Percentiles rank a stretch among this genome's conserved stretches.
Evolutionary conservation across 2,888 invertebrate species (phyloP).

Genomic region (Drosophila recens): DNA sequence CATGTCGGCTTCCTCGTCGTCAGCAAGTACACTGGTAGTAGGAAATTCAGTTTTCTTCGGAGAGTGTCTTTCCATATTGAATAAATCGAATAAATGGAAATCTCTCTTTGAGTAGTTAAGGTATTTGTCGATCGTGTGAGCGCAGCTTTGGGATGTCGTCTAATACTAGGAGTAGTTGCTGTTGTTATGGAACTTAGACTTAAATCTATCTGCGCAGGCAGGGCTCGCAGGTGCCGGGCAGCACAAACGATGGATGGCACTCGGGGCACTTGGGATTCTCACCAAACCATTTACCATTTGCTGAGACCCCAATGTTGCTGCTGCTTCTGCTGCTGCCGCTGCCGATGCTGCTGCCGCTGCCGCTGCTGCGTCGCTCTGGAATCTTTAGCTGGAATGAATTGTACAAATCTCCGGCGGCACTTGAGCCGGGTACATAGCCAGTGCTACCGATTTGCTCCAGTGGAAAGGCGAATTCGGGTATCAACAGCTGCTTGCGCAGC

Average conservation of each 20-base stretch:
- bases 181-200: slow-evolving; percentile 40
- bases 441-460: slow-evolving; percentile 87
- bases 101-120: too few relatives aligned
- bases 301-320: slow-evolving; percentile 48
- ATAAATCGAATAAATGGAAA: too few relatives aligned
- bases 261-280: slow-evolving; percentile 88
- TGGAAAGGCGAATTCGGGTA: slow-evolving; percentile 88
- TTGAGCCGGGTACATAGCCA: slow-evolving; percentile 85
- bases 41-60: too few relatives aligned
- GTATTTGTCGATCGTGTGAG: neutral
- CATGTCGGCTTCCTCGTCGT: neutral
- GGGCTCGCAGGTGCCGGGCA: slow-evolving; percentile 88
- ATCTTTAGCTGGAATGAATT: slow-evolving; percentile 88
- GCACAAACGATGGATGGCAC: slow-evolving; percentile 88
- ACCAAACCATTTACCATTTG: slow-evolving; percentile 85
- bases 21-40: too few relatives aligned
- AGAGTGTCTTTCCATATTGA: too few relatives aligned
- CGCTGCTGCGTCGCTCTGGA: slow-evolving; percentile 83
- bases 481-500: slow-evolving; percentile 87
- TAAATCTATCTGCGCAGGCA: slow-evolving; percentile 86
- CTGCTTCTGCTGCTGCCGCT: slow-evolving; percentile 51
- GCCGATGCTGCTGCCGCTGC: slow-evolving; percentile 33
- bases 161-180: slow-evolving; percentile 55
- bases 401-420: slow-evolving; percentile 85
- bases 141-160: slow-evolving; percentile 17